Percentiles rank a stretch among this genome's conserved stretches.
These are phyloP conservation scores for Biston stratarius DNA, from an alignment of 2,888 invertebrate genomes.

Conservation along the genomic window DNA sequence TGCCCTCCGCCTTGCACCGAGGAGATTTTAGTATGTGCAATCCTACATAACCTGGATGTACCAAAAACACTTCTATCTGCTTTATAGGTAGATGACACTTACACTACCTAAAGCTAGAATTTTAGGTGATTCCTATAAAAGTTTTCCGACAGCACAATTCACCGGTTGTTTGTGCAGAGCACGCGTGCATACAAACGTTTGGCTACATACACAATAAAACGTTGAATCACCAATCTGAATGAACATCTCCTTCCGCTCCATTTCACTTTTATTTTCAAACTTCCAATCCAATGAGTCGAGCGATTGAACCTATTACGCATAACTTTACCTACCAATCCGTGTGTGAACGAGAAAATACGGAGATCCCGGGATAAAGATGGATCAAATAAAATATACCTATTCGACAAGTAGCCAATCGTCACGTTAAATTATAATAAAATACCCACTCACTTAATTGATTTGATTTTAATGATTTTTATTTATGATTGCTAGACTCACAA, in stretches of 20 bases:
- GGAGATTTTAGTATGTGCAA: too few species aligned
- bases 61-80: too few species aligned
- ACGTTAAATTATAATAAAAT: not conserved
- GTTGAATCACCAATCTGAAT: conserved; percentile 72
- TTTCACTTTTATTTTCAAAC: conserved; percentile 79
- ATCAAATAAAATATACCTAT: conserved; percentile 24
- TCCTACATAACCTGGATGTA: too few species aligned
- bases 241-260: conserved; percentile 75
- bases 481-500: too few species aligned
- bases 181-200: conserved; percentile 31
- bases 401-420: conserved; percentile 10
- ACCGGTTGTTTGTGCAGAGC: conserved; percentile 32
- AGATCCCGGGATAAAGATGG: conserved; percentile 42
- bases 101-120: not conserved
- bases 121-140: conserved; percentile 11
- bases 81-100: too few species aligned
- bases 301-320: conserved; percentile 77
- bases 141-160: conserved; percentile 35
- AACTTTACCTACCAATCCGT: conserved; percentile 69
- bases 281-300: conserved; percentile 73
- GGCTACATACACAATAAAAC: conserved; percentile 59
- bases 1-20: too few species aligned
- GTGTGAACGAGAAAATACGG: conserved; percentile 66
- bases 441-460: not conserved
- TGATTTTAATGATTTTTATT: too few species aligned